Conservation (phyloP, 2,888 invertebrate species). For the Ischnus inquisitorius region DNA sequence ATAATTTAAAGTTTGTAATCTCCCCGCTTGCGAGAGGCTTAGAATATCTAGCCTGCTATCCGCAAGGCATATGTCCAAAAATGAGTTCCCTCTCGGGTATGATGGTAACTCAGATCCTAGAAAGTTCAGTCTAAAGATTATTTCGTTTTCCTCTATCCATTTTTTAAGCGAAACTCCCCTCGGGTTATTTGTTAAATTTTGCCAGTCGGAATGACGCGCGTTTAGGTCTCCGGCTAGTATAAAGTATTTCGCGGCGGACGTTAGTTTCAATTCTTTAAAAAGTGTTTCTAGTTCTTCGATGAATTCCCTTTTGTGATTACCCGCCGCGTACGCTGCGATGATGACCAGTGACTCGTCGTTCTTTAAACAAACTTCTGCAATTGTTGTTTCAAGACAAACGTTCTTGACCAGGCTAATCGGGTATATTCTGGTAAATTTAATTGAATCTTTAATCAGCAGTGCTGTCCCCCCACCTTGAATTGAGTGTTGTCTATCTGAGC, state of each 20-base stretch:
- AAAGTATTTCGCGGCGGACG: conserved; percentile 32
- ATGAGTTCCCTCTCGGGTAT: conserved; percentile 41
- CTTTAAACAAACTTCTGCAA: conserved; percentile 30
- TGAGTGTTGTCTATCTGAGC: neutral
- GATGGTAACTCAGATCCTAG: neutral
- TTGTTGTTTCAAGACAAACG: conserved; percentile 33
- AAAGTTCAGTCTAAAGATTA: neutral
- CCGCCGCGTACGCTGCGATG: conserved; percentile 56
- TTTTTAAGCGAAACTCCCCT: conserved; percentile 22
- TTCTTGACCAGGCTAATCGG: neutral
- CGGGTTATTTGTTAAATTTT: conserved; percentile 35
- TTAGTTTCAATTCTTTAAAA: conserved; percentile 41
- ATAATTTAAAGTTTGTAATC: conserved; percentile 47
- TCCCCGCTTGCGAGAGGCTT: neutral
- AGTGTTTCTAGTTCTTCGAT: conserved; percentile 20
- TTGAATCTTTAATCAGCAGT: neutral
- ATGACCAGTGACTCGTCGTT: conserved; percentile 30
- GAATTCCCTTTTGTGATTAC: conserved; percentile 25
- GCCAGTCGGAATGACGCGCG: conserved; percentile 53
- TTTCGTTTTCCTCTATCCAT: conserved; percentile 4
- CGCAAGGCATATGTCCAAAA: conserved; percentile 42
- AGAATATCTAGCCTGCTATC: conserved; percentile 46
- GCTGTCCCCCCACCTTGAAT: neutral
- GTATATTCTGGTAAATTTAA: neutral
- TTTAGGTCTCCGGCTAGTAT: conserved; percentile 65